Evolutionary conservation across 2,888 invertebrate species (phyloP).

Genomic region (Villa cingulata): DNA sequence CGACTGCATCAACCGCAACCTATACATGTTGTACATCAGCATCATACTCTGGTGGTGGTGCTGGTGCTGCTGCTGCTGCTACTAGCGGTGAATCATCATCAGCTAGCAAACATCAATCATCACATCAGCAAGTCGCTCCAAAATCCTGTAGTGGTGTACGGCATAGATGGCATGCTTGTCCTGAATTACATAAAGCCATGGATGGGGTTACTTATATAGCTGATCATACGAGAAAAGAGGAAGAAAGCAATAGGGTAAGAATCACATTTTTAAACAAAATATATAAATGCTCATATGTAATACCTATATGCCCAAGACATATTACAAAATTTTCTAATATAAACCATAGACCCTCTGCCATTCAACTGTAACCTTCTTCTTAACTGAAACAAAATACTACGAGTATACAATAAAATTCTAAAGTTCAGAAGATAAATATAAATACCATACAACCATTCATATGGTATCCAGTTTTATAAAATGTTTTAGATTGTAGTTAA

Average conservation of each 20-base stretch:
- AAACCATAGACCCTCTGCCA: too few species aligned
- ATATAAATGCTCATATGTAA: too few species aligned
- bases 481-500: too few species aligned
- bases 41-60: constrained; percentile 23
- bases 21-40: constrained; percentile 23
- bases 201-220: constrained; percentile 87
- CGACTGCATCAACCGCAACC: constrained; percentile 12
- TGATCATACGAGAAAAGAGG: constrained; percentile 81
- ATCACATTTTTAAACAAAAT: neutral
- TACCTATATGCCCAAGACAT: too few species aligned
- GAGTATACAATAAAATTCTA: too few species aligned
- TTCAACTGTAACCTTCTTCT: too few species aligned
- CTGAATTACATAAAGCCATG: constrained; percentile 83
- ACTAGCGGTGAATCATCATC: too few species aligned
- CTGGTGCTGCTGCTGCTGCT: constrained; percentile 9
- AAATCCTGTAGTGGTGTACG: constrained; percentile 41
- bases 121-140: constrained; percentile 38
- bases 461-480: too few species aligned
- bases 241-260: constrained; percentile 74
- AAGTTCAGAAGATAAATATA: too few species aligned
- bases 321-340: too few species aligned
- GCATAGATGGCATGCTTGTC: constrained; percentile 78
- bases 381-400: too few species aligned
- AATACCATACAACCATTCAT: too few species aligned
- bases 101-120: constrained; percentile 8